Evolutionary conservation across 2,113 vertebrate species (phyloP), one percentile per base, ranked within the genome.

Genomic region (Taurulus bubalis): DNA sequence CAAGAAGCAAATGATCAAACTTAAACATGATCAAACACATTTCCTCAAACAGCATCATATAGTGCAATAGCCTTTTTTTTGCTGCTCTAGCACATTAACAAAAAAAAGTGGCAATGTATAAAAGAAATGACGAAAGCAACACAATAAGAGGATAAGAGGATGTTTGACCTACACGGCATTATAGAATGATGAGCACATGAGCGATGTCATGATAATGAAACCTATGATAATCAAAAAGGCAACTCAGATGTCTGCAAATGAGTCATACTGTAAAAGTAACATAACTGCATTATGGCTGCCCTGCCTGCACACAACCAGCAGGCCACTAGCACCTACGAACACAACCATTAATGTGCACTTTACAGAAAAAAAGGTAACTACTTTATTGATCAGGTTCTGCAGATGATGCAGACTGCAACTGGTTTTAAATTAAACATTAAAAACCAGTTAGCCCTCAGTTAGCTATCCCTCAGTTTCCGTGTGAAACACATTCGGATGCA

Each of bases 41-140:
- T 85, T 85, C 71, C 68, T 77, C 75, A 87, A 86, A 92, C 71
- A 74, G 73, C 77, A 88, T 81, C 70, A 74, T 83, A 73, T 82
- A 83, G 63, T 77, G 79, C 73, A 83, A 24, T 28, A 62, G 76
- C 3, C 53, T 85, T 84, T 78, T 84, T 91, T 91, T 92, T 92
- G 89, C 87, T 90, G 84, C 91, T 94, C 91, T 89, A 91, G 90
- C 91, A 94, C 90, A 90, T 63, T 28, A 79, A 83, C 85, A 85
- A 66, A 79, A 86, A 86, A 36, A 71, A 56, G 24, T 56, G 42
- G 77, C 30, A 22, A 83, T 47, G 26, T 51, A 51, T 75, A 15
- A 15, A 10, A 42, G n/a, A 66, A 66, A 55, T 53, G 60, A 71
- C 59, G 32, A 68, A 82, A 71, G 40, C 60, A 82, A 70, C 63